A percentile compares a stretch with the other conserved stretches of the same genome.
Evolutionary conservation across 35 echinoderm and acorn worm species (phyloP).

Genomic region (Heliocidaris tuberculata): DNA sequence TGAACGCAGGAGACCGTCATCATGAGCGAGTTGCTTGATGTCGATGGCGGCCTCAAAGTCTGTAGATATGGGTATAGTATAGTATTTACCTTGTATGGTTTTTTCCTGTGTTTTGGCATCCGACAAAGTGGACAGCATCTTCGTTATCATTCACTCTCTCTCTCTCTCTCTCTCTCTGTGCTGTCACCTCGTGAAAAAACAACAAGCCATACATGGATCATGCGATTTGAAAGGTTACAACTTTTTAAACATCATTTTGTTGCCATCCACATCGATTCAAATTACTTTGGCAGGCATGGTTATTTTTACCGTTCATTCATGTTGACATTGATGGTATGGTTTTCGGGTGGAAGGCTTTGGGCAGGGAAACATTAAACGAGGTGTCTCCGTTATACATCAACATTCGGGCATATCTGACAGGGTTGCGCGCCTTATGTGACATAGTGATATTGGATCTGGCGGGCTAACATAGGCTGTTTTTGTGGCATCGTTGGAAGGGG

Average conservation of each 20-base stretch:
- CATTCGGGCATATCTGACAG: background rate
- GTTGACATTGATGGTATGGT: constrained; percentile 22
- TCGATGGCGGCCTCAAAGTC: no score
- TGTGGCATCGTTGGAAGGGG: background rate
- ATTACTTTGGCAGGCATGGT: background rate
- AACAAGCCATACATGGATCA: background rate
- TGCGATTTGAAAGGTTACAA: background rate
- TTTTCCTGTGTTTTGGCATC: background rate
- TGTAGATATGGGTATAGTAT: no score
- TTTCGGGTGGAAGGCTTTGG: background rate
- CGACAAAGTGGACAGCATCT: no score
- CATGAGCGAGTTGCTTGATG: no score
- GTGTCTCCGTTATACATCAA: constrained; percentile 18
- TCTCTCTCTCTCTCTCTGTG: background rate
- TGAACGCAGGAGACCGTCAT: no score
- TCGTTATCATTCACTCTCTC: background rate
- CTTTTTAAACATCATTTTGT: background rate
- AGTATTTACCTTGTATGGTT: background rate
- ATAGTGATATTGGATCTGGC: background rate
- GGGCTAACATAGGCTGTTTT: constrained; percentile 4
- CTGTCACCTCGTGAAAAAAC: background rate
- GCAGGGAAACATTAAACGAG: constrained; percentile 28
- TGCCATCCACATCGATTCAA: background rate
- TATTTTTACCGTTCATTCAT: background rate
- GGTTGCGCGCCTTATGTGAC: constrained; percentile 8